Base-by-base conservation (phyloP, 2,888 invertebrate genomes). In the Panorpa germanica region DNA sequence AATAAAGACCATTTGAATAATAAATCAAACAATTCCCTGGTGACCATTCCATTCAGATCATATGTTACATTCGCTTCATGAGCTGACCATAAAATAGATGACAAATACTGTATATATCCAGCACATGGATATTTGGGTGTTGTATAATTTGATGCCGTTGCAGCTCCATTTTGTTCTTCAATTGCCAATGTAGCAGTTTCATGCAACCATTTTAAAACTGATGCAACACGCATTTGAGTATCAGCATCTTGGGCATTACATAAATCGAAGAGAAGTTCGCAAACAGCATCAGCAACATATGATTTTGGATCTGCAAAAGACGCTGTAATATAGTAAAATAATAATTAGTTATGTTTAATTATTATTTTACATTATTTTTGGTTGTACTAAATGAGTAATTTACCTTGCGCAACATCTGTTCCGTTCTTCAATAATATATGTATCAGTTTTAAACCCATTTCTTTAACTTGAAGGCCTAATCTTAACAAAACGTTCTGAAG, bases 181-280 rank as follows among this genome's bases (percentile, higher is more conserved):
- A 59, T 47, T 38, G 59, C 60, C 43, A 59, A 48, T 32, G 53
- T 48, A 28, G 70, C 59, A 40, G 70, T 56, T 43, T 62, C 59
- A 35, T 61, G 58, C 29, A 85, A 57, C 86, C 88, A 86, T 34
- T 67, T 62, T 30, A 83, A 53, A 43, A 81, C 64, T 5, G 76
- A 67, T 30, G 58, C 57, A 36, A 75, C 59, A 24, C 76, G 61
- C 40, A 70, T 68, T 28, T 56, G 53, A 5, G 70, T 63, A 34
- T 46, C 45, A 4, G 37, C 45, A 40, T 50, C 49, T 35, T 53
- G 52, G 6, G 63, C 57, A 31, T 63, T 70, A 41, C 85, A 83
- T 35, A 88, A 61, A 50, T 78, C 75, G 42, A 77, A 80, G 32
- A 85, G 60, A 34, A 85, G 59, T 52, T 81, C 80, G 42, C 86